Evolutionary conservation across 2,888 invertebrate species (phyloP).

Genomic region (Drosophila atripex): DNA sequence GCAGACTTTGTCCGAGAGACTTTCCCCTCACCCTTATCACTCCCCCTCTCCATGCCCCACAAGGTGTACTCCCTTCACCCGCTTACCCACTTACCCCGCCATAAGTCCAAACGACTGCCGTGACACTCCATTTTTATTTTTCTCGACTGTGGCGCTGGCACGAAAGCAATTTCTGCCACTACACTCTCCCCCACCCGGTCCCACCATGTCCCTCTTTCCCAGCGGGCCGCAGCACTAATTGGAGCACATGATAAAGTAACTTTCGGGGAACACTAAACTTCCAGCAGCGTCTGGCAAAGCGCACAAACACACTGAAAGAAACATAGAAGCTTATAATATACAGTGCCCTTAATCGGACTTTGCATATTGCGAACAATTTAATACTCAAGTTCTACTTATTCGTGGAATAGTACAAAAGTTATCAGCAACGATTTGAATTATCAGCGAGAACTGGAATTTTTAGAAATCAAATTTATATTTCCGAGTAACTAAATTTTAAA

Average conservation of each 20-base stretch:
- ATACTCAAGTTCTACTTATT: too few relatives aligned
- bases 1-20: slow-evolving; percentile 53
- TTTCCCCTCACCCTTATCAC: slow-evolving; percentile 9
- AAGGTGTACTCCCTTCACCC: neutral
- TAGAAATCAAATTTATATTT: neutral
- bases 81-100: neutral
- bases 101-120: slow-evolving; percentile 56
- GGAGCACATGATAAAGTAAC: slow-evolving; percentile 76
- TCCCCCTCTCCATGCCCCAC: neutral
- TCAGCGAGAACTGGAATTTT: neutral
- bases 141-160: slow-evolving; percentile 60
- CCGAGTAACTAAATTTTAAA: neutral
- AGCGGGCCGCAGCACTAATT: slow-evolving; percentile 58
- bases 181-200: slow-evolving; percentile 5
- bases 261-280: slow-evolving; percentile 50
- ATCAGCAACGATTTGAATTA: neutral
- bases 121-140: slow-evolving; percentile 78
- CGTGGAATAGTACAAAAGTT: neutral
- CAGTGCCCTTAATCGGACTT: neutral
- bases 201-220: slow-evolving; percentile 9
- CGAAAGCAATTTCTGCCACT: slow-evolving; percentile 54
- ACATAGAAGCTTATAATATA: neutral
- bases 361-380: neutral
- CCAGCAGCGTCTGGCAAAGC: slow-evolving; percentile 29
- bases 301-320: slow-evolving; percentile 36